Conservation (phyloP, 1,140 invertebrate genomes). For the Nilaparvata lugens region DNA sequence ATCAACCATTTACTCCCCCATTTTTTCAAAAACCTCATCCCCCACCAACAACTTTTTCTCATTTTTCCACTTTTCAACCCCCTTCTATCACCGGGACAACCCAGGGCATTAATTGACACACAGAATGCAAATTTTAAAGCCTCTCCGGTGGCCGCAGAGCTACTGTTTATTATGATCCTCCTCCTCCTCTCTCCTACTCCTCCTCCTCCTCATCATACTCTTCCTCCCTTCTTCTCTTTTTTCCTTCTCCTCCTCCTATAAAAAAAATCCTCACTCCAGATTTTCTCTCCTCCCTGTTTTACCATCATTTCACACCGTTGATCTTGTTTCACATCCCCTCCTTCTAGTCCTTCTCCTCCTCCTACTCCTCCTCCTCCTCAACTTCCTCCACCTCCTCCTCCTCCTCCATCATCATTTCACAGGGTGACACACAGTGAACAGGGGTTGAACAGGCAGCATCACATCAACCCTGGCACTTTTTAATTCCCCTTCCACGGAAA, state of each 20-base stretch:
- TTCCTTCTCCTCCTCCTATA: too few species aligned
- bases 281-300: too few species aligned
- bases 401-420: too few species aligned
- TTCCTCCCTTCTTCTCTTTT: too few species aligned
- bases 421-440: neutral
- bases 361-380: neutral
- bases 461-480: neutral
- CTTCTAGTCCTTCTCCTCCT: constrained; percentile 1
- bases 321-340: too few species aligned
- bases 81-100: too few species aligned
- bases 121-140: constrained; percentile 10
- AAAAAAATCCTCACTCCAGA: too few species aligned
- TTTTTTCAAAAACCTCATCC: neutral
- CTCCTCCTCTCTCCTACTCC: neutral
- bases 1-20: neutral
- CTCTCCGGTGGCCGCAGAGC: neutral
- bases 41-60: too few species aligned
- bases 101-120: constrained; percentile 5
- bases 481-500: neutral
- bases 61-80: too few species aligned
- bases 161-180: too few species aligned
- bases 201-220: neutral
- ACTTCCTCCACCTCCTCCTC: too few species aligned
- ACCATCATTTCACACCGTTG: too few species aligned
- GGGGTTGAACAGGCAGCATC: neutral